phyloP scores from a whole-genome alignment of 2,113 vertebrate genomes.

The Clarias macrocephalus region DNA sequence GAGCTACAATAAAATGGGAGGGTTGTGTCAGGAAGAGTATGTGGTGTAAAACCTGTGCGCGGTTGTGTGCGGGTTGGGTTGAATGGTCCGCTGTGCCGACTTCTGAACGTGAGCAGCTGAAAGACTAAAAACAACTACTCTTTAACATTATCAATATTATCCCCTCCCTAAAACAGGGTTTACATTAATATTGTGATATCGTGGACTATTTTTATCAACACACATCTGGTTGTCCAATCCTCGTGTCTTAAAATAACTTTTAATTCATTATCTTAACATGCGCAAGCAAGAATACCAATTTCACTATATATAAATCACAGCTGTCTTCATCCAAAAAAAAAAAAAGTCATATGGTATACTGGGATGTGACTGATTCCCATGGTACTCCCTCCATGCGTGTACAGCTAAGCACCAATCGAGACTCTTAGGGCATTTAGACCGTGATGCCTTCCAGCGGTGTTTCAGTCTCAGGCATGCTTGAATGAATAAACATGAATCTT shows the following conservation, averaged over 20 bases:
- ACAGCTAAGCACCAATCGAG: neutral
- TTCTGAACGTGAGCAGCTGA: too few relatives aligned
- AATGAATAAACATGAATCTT: constrained; percentile 2
- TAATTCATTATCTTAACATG: neutral
- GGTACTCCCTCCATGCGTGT: neutral
- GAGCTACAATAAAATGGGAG: too few relatives aligned
- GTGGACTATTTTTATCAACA: neutral
- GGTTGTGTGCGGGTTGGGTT: too few relatives aligned
- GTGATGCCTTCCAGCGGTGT: neutral
- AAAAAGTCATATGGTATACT: neutral
- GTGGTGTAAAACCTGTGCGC: too few relatives aligned
- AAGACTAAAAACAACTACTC: too few relatives aligned
- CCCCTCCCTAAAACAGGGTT: neutral
- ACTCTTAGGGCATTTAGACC: neutral
- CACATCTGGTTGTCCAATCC: neutral
- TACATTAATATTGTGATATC: neutral
- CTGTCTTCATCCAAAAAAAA: neutral
- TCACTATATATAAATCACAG: neutral
- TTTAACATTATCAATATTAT: neutral
- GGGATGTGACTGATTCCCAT: neutral
- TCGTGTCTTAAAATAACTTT: neutral
- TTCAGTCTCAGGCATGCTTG: neutral
- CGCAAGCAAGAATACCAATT: neutral
- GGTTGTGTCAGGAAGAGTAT: too few relatives aligned
- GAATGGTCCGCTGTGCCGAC: too few relatives aligned